Percentiles rank a stretch among this genome's conserved stretches.
phyloP scores from a whole-genome alignment of 2,888 invertebrate genomes.

The Epirrhoe tristata region DNA sequence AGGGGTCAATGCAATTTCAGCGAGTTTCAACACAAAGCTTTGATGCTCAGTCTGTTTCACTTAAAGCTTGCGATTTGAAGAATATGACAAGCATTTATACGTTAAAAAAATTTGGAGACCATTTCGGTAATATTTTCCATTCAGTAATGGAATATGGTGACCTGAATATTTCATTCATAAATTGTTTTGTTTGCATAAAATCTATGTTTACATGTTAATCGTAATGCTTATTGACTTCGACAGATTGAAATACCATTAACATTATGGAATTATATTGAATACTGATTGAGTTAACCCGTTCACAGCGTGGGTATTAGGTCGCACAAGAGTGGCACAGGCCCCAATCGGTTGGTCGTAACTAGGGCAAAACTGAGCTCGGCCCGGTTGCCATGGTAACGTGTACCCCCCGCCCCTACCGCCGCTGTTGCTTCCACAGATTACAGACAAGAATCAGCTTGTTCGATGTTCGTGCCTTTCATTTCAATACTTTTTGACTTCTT shows the following conservation, averaged over 20 bases:
- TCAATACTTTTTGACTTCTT: constrained; percentile 7
- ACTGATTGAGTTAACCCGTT: no score
- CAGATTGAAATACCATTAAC: no score
- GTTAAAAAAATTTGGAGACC: no score
- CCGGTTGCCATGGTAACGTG: constrained; percentile 61
- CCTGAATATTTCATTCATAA: no score
- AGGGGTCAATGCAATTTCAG: constrained; percentile 38
- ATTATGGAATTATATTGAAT: no score
- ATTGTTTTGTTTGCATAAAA: no score
- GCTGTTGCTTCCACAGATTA: constrained; percentile 43
- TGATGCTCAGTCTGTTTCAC: constrained; percentile 44
- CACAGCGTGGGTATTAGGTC: background rate
- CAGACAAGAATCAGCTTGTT: constrained; percentile 20
- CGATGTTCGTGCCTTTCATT: background rate
- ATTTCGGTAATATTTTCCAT: no score
- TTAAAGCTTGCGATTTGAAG: background rate
- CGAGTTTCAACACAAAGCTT: constrained; percentile 52
- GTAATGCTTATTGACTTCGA: no score
- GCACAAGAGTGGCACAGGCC: background rate
- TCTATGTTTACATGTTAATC: no score
- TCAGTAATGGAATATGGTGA: no score
- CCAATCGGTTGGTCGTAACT: constrained; percentile 61
- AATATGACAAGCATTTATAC: no score
- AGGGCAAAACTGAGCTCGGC: constrained; percentile 72
- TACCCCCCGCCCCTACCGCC: constrained; percentile 42